Conservation (phyloP, 2,113 vertebrate genomes). For the Hypomesus transpacificus region DNA sequence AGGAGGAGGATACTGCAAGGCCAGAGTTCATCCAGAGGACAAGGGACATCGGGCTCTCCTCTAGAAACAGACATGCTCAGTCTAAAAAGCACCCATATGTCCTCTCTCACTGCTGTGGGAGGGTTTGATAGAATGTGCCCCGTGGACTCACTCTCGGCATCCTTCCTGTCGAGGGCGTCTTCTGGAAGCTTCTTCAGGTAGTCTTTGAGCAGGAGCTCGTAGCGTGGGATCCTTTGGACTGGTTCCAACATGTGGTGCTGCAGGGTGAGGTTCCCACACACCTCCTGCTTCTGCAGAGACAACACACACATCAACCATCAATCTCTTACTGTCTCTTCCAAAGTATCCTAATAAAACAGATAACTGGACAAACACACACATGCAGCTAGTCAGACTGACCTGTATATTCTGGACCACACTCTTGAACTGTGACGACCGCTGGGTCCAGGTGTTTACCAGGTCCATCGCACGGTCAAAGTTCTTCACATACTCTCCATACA, state of each 20-base stretch:
- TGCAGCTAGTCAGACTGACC: conserved; percentile 60
- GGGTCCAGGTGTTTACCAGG: conserved; percentile 87
- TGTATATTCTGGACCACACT: conserved; percentile 87
- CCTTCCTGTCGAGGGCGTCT: conserved; percentile 84
- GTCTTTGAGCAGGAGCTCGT: conserved; percentile 92
- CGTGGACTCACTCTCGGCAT: conserved; percentile 84
- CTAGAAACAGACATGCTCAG: too few relatives aligned
- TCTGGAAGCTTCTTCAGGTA: conserved; percentile 91
- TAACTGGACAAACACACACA: neutral
- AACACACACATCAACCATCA: neutral
- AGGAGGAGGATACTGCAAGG: conserved; percentile 14
- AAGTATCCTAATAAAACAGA: neutral
- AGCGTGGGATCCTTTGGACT: conserved; percentile 94
- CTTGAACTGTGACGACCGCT: conserved; percentile 86
- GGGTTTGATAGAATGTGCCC: neutral
- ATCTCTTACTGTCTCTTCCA: neutral
- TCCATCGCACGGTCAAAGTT: conserved; percentile 95
- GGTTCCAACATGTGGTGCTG: conserved; percentile 99
- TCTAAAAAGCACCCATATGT: too few relatives aligned
- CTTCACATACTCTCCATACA: conserved; percentile 98
- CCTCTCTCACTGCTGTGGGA: too few relatives aligned
- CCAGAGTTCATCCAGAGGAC: too few relatives aligned
- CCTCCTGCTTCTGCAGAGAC: conserved; percentile 82
- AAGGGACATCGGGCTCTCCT: too few relatives aligned
- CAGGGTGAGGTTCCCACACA: conserved; percentile 91